These are phyloP conservation scores for Nerophis lumbriciformis DNA, from an alignment of 2,113 vertebrate genomes.

Conservation along the genomic window DNA sequence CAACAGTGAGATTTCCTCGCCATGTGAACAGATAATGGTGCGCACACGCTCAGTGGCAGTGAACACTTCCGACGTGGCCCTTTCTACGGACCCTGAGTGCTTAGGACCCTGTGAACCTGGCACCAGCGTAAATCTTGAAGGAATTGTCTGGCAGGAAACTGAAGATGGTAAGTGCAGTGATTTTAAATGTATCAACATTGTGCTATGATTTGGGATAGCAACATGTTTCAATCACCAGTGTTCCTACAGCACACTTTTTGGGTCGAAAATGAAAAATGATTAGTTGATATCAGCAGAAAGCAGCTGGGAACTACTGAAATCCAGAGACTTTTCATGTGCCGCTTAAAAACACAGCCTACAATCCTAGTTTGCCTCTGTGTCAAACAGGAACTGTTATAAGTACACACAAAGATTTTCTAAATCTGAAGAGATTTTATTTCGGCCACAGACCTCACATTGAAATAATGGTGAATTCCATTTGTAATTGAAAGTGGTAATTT, in stretches of 20 bases:
- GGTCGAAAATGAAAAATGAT: neutral
- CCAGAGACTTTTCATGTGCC: neutral
- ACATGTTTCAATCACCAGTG: neutral
- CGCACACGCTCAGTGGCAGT: slow-evolving; percentile 94
- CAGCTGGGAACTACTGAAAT: neutral
- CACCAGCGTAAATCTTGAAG: slow-evolving; percentile 97
- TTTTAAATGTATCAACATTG: neutral
- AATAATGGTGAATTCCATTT: no score
- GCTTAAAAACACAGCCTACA: neutral
- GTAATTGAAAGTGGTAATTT: no score
- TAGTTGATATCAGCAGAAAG: no score
- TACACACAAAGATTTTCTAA: no score
- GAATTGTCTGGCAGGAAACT: slow-evolving; percentile 98
- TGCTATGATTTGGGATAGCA: neutral
- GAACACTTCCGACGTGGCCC: slow-evolving; percentile 93
- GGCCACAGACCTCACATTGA: no score
- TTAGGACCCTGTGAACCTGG: slow-evolving; percentile 96
- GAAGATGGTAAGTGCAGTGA: slow-evolving; percentile 85
- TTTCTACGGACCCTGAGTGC: slow-evolving; percentile 94
- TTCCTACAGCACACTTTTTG: neutral
- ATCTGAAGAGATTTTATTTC: no score
- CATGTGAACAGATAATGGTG: slow-evolving; percentile 99
- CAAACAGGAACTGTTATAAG: neutral
- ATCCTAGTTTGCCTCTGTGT: neutral
- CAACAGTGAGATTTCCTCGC: slow-evolving; percentile 89